Evolutionary conservation across 2,888 invertebrate genomes (phyloP).

Genomic region (Lepidocyrtoides sp.): DNA sequence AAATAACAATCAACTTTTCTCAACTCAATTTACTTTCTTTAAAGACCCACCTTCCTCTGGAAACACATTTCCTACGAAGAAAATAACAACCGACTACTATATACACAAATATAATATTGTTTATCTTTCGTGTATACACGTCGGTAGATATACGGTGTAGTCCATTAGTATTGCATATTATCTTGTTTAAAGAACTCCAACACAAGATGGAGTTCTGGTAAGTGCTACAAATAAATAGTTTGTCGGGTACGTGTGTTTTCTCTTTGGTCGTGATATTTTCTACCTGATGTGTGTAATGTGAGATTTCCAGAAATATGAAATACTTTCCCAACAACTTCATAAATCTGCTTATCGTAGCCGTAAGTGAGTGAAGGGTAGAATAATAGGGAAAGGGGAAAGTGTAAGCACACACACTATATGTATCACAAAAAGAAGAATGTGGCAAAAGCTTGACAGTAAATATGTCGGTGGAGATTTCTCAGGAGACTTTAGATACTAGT

Average conservation of each 20-base stretch:
- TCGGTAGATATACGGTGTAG: too few relatives aligned
- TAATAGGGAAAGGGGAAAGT: background rate
- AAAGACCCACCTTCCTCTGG: background rate
- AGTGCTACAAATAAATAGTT: background rate
- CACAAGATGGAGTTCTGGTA: background rate
- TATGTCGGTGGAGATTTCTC: constrained; percentile 58
- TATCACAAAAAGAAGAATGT: background rate
- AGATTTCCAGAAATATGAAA: background rate
- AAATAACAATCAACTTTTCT: constrained; percentile 55
- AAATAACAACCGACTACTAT: background rate
- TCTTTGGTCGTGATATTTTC: background rate
- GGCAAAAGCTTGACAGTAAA: constrained; percentile 43
- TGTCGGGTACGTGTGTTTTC: background rate
- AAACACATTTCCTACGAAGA: background rate
- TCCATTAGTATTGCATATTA: too few relatives aligned
- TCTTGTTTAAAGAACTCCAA: background rate
- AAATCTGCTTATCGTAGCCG: background rate
- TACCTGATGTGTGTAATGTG: background rate
- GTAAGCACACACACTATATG: background rate
- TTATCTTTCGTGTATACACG: background rate
- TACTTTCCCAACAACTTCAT: background rate
- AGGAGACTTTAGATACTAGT: constrained; percentile 40
- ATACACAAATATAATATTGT: background rate
- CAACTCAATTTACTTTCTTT: constrained; percentile 44
- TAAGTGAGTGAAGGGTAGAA: background rate